Evolutionary conservation across 2,888 invertebrate genomes (phyloP), one percentile per base, ranked within the genome.

Genomic region (Macrosiphum euphorbiae): DNA sequence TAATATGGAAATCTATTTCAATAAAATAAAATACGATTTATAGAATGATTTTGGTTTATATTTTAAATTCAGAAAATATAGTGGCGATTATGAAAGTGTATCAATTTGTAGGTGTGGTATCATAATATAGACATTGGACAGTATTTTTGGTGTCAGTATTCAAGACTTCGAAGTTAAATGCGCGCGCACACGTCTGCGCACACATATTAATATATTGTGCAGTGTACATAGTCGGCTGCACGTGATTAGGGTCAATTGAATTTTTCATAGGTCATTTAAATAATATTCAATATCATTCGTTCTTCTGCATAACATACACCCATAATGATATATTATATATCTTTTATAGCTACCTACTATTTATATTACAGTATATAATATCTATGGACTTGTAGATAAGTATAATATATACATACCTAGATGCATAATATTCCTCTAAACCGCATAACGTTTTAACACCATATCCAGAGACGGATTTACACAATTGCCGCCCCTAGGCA

Each of bases 191-290:
- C n/a, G 16, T 35, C 20, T 78, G 78, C 35, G 35, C 8, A 67
- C 1, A 44, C 44, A 7, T 44, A 44, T 44, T 44, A 44, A 44
- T 5, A 87, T 47, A 87, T 87, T n/a, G 20, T 86, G 28, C 8
- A 28, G 28, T 86, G 47, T 4, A 13, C 10, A 85, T 26, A 58
- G 58, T 28, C 85, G 16, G 52, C 20, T 8, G 50, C 85, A 55
- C 50, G 85, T 91, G 55, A 91, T 84, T 91, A 91, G 91, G 91
- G 91, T 91, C 85, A 85, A 91, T 91, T 85, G 85, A 85, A 85
- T 91, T 85, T 84, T 91, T 91, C 91, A 44, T 91, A 58, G 91
- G 91, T 91, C 91, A 28, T 85, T 85, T 85, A 58, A 91, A 85
- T 58, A 91, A 85, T 85, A 47, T 85, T 85, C 28, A 91, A 91